These are phyloP conservation scores for Trachelus tabidus DNA, from an alignment of 2,888 invertebrate genomes.

Conservation along the genomic window DNA sequence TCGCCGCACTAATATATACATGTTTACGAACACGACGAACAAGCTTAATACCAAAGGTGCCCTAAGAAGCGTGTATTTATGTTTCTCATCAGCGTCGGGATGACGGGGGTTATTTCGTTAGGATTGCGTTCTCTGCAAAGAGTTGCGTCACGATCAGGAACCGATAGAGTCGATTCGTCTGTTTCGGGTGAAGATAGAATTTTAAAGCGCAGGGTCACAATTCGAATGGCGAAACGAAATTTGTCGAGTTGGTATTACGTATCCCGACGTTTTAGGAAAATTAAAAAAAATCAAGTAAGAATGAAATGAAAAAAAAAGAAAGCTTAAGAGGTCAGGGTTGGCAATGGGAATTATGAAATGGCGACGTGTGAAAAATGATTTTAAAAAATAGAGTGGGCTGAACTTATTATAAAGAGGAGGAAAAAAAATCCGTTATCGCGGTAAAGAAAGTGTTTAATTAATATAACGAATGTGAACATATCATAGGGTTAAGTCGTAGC, in stretches of 20 bases:
- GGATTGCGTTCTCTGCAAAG: constrained; percentile 44
- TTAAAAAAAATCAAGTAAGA: constrained; percentile 17
- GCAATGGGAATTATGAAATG: constrained; percentile 16
- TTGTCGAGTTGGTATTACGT: background rate
- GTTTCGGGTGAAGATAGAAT: background rate
- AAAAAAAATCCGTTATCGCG: constrained; percentile 13
- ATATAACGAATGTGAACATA: constrained; percentile 64
- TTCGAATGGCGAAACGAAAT: background rate
- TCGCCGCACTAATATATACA: constrained; percentile 50
- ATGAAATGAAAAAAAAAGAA: constrained; percentile 29
- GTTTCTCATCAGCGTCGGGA: constrained; percentile 67
- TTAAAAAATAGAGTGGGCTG: constrained; percentile 15
- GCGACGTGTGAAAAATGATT: constrained; percentile 12
- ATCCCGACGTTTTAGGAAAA: constrained; percentile 15
- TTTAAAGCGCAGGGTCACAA: background rate
- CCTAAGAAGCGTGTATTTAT: constrained; percentile 76
- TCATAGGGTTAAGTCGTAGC: constrained; percentile 54
- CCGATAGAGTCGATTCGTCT: background rate
- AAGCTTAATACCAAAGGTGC: constrained; percentile 90
- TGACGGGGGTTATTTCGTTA: constrained; percentile 53
- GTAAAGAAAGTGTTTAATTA: constrained; percentile 16
- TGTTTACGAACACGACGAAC: constrained; percentile 68
- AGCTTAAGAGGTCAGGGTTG: constrained; percentile 34
- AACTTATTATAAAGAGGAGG: constrained; percentile 21
- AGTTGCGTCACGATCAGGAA: background rate